These are phyloP conservation scores for Calameuta pallipes DNA, from an alignment of 2,888 invertebrate species.

Conservation along the genomic window DNA sequence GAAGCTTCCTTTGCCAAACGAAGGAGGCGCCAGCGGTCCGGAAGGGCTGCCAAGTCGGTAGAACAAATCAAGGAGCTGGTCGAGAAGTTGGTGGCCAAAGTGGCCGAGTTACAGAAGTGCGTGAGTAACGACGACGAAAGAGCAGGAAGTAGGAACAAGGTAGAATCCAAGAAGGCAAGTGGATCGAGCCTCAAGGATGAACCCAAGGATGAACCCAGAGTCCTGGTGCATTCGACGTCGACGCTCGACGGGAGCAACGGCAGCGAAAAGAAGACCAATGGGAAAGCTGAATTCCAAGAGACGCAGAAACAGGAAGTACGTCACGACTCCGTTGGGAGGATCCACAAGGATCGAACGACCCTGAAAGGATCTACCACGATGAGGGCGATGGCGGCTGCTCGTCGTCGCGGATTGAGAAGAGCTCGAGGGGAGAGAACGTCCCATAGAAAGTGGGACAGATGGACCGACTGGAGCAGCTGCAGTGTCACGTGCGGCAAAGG, in stretches of 20 bases:
- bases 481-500: constrained; percentile 75
- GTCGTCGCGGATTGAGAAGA: not conserved
- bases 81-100: constrained; percentile 43
- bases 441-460: constrained; percentile 64
- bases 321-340: not conserved
- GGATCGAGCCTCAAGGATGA: not conserved
- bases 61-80: constrained; percentile 45
- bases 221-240: not conserved
- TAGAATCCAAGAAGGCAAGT: not conserved
- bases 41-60: constrained; percentile 33
- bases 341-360: not conserved
- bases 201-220: not conserved
- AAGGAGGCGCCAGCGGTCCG: not conserved
- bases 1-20: not conserved
- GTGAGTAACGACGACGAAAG: not conserved
- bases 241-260: not conserved
- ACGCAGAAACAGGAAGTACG: not conserved
- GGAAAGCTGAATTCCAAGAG: too few species aligned
- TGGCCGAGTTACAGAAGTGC: constrained; percentile 33
- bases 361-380: not conserved
- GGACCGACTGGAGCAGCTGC: constrained; percentile 75
- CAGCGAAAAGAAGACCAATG: too few species aligned
- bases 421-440: constrained; percentile 24
- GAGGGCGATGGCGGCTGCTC: not conserved
- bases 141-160: constrained; percentile 2